phyloP scores from a whole-genome alignment of 2,797 vertebrate genomes.

The Zalophus californianus region DNA sequence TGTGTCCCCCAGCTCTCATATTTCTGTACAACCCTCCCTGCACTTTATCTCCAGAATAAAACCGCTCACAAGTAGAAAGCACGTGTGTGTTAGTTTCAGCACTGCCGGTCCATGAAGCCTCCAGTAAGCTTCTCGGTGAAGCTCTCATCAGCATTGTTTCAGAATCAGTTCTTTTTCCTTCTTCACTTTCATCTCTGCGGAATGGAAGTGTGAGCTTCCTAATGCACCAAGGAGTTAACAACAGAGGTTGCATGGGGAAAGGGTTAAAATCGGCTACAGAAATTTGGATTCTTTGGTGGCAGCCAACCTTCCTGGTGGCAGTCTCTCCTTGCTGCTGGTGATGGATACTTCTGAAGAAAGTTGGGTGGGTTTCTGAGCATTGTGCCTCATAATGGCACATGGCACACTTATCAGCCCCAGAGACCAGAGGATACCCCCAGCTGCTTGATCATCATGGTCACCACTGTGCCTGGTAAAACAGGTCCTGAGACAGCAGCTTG shows the following conservation, averaged over 20 bases:
- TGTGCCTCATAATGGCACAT: fast-evolving
- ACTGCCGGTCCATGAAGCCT: background rate
- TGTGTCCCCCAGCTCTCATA: fast-evolving
- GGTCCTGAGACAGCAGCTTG: background rate
- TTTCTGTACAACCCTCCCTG: too few relatives aligned
- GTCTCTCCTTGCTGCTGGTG: background rate
- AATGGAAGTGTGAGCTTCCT: background rate
- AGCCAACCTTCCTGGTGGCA: too few relatives aligned
- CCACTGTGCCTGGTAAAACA: background rate
- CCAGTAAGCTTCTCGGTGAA: background rate
- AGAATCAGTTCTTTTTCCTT: background rate
- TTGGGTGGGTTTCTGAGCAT: background rate
- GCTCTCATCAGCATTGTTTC: background rate
- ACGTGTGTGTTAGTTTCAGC: background rate
- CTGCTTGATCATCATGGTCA: background rate
- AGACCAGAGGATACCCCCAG: background rate
- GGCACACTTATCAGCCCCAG: background rate
- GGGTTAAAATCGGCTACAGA: background rate
- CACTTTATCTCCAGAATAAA: background rate
- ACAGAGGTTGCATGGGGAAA: background rate
- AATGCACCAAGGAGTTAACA: background rate
- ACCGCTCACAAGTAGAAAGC: background rate
- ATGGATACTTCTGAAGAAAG: background rate
- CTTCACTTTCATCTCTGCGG: background rate
- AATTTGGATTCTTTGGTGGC: background rate